Percentiles rank a stretch among this genome's conserved stretches.
Conservation (phyloP, 2,888 invertebrate genomes). For the Sminthurinus aureus region DNA sequence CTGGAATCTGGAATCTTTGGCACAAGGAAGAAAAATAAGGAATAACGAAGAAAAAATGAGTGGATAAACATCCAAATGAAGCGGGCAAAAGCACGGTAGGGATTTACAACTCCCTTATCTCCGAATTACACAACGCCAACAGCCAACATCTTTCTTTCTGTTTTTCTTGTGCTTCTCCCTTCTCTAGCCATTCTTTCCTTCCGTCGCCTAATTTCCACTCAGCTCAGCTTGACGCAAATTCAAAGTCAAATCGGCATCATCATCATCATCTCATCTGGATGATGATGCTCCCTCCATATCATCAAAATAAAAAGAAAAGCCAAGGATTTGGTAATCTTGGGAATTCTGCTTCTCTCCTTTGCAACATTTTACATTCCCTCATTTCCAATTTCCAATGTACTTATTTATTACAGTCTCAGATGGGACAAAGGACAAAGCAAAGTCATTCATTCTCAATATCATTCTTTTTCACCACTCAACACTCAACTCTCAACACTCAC, state of each 20-base stretch:
- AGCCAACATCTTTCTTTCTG: conserved; percentile 50
- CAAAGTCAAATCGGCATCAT: not conserved
- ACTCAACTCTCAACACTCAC: too few relatives aligned
- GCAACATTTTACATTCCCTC: not conserved
- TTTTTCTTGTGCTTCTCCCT: conserved; percentile 50
- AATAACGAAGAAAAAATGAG: conserved; percentile 60
- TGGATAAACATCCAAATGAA: conserved; percentile 60
- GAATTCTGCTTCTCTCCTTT: not conserved
- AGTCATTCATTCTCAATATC: not conserved
- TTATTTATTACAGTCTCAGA: too few relatives aligned
- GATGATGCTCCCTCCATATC: not conserved
- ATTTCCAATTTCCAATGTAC: too few relatives aligned
- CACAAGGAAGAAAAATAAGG: conserved; percentile 54
- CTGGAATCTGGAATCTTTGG: conserved; percentile 52
- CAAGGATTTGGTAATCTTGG: too few relatives aligned
- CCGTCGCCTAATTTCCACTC: conserved; percentile 55
- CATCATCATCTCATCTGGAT: not conserved
- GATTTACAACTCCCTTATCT: conserved; percentile 60
- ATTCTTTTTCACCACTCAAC: not conserved
- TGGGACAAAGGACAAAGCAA: too few relatives aligned
- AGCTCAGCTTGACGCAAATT: conserved; percentile 34
- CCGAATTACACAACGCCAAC: conserved; percentile 60
- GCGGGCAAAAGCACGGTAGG: conserved; percentile 52
- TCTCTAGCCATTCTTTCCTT: not conserved
- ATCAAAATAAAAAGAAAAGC: not conserved